Conservation (phyloP, 2,888 invertebrate species). For the Ectemnius lituratus region DNA sequence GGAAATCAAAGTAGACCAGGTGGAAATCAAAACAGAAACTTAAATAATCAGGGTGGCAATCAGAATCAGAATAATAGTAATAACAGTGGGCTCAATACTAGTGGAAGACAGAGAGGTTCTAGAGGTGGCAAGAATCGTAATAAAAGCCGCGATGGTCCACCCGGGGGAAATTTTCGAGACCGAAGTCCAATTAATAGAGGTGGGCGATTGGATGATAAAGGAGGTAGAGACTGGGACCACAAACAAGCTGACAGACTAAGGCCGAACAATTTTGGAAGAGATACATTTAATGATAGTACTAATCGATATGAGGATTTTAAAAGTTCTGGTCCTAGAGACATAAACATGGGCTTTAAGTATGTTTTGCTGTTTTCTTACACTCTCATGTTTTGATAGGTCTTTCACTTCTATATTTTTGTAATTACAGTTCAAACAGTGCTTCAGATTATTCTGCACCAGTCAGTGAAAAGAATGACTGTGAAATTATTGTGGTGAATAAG, state of each 20-base stretch:
- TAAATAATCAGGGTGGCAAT: conserved; percentile 53
- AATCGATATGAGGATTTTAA: conserved; percentile 72
- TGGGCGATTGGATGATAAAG: conserved; percentile 61
- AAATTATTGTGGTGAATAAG: conserved; percentile 92
- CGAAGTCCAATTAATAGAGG: conserved; percentile 72
- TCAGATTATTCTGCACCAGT: conserved; percentile 69
- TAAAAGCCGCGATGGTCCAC: conserved; percentile 63
- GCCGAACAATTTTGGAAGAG: conserved; percentile 62
- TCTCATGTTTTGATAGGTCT: background rate
- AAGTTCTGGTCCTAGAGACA: conserved; percentile 58
- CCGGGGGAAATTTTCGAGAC: conserved; percentile 70
- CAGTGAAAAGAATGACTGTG: conserved; percentile 90
- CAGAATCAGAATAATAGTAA: conserved; percentile 54
- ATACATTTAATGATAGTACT: conserved; percentile 67
- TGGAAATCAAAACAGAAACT: conserved; percentile 63
- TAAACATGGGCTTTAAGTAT: conserved; percentile 71
- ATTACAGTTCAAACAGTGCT: conserved; percentile 50
- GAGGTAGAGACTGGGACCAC: conserved; percentile 67
- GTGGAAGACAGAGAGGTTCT: conserved; percentile 56
- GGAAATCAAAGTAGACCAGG: conserved; percentile 55
- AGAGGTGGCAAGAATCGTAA: conserved; percentile 71
- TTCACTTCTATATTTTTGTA: conserved; percentile 8
- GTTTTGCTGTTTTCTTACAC: background rate
- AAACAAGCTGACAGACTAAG: conserved; percentile 66
- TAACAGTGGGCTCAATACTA: conserved; percentile 42